Evolutionary conservation across 2,888 invertebrate genomes (phyloP).

Genomic region (Parnassius mnemosyne): DNA sequence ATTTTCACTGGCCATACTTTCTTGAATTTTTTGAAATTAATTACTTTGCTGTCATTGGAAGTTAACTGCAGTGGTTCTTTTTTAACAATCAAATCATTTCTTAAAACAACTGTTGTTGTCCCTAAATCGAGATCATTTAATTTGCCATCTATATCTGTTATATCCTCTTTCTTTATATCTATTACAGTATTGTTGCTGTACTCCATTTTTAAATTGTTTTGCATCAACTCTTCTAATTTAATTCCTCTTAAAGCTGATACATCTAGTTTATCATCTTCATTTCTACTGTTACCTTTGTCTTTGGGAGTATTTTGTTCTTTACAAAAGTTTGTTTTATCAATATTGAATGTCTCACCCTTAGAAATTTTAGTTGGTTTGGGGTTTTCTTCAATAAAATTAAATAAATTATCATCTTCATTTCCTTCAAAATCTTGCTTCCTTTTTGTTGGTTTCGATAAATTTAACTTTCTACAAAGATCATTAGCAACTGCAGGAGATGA

Average conservation of each 20-base stretch:
- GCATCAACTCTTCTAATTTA: slow-evolving; percentile 58
- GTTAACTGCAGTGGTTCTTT: slow-evolving; percentile 48
- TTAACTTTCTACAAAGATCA: slow-evolving; percentile 48
- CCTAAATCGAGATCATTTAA: slow-evolving; percentile 62
- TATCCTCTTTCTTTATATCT: slow-evolving; percentile 52
- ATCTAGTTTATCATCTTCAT: slow-evolving; percentile 35
- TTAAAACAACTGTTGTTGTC: slow-evolving; percentile 55
- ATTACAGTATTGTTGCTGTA: slow-evolving; percentile 35
- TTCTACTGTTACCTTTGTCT: slow-evolving; percentile 33
- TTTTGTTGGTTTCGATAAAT: slow-evolving; percentile 58
- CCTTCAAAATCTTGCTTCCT: slow-evolving; percentile 49
- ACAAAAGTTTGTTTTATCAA: slow-evolving; percentile 19
- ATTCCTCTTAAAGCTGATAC: slow-evolving; percentile 57
- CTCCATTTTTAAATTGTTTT: slow-evolving; percentile 35
- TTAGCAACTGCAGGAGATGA: slow-evolving; percentile 34
- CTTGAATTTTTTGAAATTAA: slow-evolving; percentile 72
- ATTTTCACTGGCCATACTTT: slow-evolving; percentile 71
- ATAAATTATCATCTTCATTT: slow-evolving; percentile 59
- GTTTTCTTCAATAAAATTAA: slow-evolving; percentile 62
- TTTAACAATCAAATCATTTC: slow-evolving; percentile 61
- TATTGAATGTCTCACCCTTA: slow-evolving; percentile 29
- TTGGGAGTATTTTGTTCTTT: slow-evolving; percentile 25
- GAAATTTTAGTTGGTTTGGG: slow-evolving; percentile 22
- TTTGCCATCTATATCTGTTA: slow-evolving; percentile 55
- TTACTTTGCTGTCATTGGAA: slow-evolving; percentile 39